A percentile compares a stretch with the other conserved stretches of the same genome.
Conservation (phyloP, 64 coral and sea anemone genomes). For the Cladopsammia gracilis region DNA sequence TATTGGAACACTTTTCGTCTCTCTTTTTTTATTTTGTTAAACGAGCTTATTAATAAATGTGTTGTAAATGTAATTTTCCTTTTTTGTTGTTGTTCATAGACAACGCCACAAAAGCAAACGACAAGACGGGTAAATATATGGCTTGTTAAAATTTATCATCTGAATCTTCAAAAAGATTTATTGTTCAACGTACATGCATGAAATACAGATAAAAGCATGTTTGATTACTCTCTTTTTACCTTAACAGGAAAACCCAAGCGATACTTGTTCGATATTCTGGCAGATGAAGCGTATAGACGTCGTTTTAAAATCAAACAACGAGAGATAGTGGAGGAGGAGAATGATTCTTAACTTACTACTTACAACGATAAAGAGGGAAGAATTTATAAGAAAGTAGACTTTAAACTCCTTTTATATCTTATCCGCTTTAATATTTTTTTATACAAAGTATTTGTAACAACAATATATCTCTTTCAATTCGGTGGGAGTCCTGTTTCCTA, state of each 20-base stretch:
- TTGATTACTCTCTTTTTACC: not conserved
- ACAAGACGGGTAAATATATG: not conserved
- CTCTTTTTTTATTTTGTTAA: too few relatives aligned
- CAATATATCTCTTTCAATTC: too few relatives aligned
- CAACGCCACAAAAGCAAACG: not conserved
- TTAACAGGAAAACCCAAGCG: slow-evolving; percentile 30
- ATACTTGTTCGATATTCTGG: slow-evolving; percentile 66
- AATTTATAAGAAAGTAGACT: not conserved
- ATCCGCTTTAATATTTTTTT: too few relatives aligned
- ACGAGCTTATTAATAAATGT: too few relatives aligned
- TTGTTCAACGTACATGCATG: not conserved
- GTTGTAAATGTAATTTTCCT: too few relatives aligned
- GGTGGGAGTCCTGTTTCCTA: too few relatives aligned
- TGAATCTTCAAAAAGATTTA: not conserved
- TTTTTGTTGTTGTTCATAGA: not conserved
- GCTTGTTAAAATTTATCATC: not conserved
- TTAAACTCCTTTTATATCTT: too few relatives aligned
- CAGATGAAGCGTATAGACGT: slow-evolving; percentile 45
- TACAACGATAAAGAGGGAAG: not conserved
- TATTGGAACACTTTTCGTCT: too few relatives aligned
- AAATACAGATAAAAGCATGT: not conserved
- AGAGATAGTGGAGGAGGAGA: slow-evolving; percentile 24
- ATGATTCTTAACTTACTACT: not conserved
- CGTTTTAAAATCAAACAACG: slow-evolving; percentile 47
- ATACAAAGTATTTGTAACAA: too few relatives aligned